Percentiles rank a stretch among this genome's conserved stretches.
These are phyloP conservation scores for Bugula neritina DNA, from an alignment of 2,888 invertebrate species.

Conservation along the genomic window DNA sequence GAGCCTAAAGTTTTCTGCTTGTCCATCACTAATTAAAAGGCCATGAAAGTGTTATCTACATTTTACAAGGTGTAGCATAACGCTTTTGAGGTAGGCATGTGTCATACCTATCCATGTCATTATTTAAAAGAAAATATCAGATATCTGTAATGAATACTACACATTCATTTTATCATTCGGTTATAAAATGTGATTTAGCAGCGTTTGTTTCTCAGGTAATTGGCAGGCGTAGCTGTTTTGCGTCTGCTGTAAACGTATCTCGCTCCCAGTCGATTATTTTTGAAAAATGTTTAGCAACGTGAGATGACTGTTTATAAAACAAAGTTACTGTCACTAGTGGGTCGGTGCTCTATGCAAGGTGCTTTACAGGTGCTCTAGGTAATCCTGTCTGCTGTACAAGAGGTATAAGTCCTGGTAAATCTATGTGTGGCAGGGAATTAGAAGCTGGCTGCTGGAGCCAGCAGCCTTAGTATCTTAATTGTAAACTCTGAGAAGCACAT, in stretches of 20 bases:
- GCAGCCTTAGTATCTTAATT: background rate
- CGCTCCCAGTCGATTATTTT: background rate
- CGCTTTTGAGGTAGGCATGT: too few species aligned
- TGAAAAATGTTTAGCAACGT: constrained; percentile 1
- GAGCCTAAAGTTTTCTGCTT: too few species aligned
- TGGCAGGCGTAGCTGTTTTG: constrained; percentile 22
- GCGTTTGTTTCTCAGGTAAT: background rate
- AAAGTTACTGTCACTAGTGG: background rate
- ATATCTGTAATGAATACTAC: background rate
- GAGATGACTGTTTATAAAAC: constrained; percentile 20
- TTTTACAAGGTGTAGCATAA: too few species aligned
- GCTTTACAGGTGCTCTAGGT: background rate
- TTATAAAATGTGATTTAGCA: background rate
- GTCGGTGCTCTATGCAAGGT: background rate
- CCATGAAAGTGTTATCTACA: too few species aligned
- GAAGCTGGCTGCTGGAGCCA: background rate
- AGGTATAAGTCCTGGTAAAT: background rate
- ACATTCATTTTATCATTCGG: background rate
- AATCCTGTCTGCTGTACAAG: background rate
- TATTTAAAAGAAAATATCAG: background rate
- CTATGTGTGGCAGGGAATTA: background rate
- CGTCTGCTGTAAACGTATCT: background rate
- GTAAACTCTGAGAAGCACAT: background rate
- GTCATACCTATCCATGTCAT: background rate
- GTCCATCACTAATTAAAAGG: too few species aligned